A percentile compares a stretch with the other conserved stretches of the same genome.
These are phyloP conservation scores for Aphidius gifuensis DNA, from an alignment of 1,140 invertebrate genomes.

Conservation along the genomic window DNA sequence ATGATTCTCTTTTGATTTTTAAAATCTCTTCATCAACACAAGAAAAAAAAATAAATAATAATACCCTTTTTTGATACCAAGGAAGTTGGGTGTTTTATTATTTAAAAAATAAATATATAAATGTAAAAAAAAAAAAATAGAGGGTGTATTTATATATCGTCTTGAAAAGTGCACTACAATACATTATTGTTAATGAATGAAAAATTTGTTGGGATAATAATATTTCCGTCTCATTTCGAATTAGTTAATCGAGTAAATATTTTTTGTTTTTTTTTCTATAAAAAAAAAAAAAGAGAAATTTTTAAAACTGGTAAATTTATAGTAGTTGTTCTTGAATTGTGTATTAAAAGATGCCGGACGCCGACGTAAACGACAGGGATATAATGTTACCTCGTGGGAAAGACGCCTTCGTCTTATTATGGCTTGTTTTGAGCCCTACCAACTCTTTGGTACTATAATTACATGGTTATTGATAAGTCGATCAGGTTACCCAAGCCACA, in stretches of 20 bases:
- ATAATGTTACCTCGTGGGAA: conserved; percentile 56
- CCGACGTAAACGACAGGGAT: conserved; percentile 49
- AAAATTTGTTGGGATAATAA: too few relatives aligned
- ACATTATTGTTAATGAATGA: too few relatives aligned
- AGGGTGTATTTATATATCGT: too few relatives aligned
- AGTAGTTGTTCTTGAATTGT: too few relatives aligned
- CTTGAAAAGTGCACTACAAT: too few relatives aligned
- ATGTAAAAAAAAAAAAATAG: not conserved
- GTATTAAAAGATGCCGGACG: conserved; percentile 26
- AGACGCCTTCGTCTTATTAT: conserved; percentile 55
- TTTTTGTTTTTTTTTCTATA: too few relatives aligned
- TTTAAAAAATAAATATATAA: not conserved
- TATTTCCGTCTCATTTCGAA: too few relatives aligned
- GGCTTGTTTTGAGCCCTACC: conserved; percentile 55
- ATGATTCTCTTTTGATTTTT: not conserved
- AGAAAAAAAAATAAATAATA: not conserved
- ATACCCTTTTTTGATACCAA: not conserved
- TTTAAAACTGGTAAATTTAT: too few relatives aligned
- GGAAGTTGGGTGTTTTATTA: conserved; percentile 1
- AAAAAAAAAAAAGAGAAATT: too few relatives aligned
- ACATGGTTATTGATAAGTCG: conserved; percentile 57
- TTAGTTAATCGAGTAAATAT: too few relatives aligned
- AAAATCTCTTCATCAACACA: too few relatives aligned
- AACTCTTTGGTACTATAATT: conserved; percentile 57
- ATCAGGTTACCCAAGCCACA: conserved; percentile 48